Evolutionary conservation across 2,888 invertebrate genomes (phyloP), one percentile per base, ranked within the genome.

Genomic region (Mellilla xanthometata): DNA sequence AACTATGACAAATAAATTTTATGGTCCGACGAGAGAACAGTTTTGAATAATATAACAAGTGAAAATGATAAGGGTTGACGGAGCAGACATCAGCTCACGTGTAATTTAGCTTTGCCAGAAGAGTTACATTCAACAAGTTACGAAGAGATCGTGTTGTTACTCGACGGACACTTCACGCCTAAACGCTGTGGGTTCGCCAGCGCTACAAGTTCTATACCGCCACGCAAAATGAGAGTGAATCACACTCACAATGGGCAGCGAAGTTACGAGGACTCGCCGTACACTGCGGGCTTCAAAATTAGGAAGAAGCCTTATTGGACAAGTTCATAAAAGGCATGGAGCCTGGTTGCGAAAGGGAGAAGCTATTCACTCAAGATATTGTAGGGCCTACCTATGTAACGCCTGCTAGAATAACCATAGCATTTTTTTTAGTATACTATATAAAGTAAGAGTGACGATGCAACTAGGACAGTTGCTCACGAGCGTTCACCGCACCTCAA

Each of bases 181-280:
- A n/a, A n/a, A n/a, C n/a, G n/a, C n/a, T n/a, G n/a, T n/a, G n/a
- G 27, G 9, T 27, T 27, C n/a, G 9, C 27, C 2, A 7, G 6
- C n/a, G 27, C 3, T 10, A 24, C 8, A 3, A 7, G 3, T 24
- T 24, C 24, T 24, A 24, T 7, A 2, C 29, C 3, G 27, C 10
- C 12, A 8, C 11, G n/a, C 34, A 24, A 4, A 8, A 39, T 3
- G 49, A 63, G 65, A n/a, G n/a, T n/a, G n/a, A n/a, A 27, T 41
- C 48, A 0, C 39, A 49, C 28, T 10, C 54, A 0, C 53, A 60
- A 32, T 62, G 57, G 58, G 60, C 57, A 0, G 54, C 56, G 2
- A 42, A 54, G 19, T 24, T 60, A 2, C 48, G 58, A 2, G 57
- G 54, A 2, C 48, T 64, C 2, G 49, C 54, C 8, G 45, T 45